Base-by-base conservation (phyloP, 2,797 vertebrate species). In the Naso thynnoides region DNA sequence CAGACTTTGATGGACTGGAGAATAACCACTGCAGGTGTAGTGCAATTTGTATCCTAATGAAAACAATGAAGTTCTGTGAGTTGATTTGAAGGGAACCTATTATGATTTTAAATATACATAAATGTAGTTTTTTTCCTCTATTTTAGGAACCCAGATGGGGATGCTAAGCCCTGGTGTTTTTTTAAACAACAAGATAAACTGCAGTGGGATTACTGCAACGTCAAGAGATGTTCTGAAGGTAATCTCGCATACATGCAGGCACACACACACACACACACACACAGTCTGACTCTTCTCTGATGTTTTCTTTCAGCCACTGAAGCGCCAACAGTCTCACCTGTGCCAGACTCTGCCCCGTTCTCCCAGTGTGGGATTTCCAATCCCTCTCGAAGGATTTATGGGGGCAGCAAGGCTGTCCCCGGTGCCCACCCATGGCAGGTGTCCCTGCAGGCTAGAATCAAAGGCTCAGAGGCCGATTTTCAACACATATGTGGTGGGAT, bases 341-440 rank as follows among this genome's bases (percentile, higher is more conserved):
- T 45, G 42, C 18, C 27, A 4, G 0, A 1, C 26, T n/a, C 53
- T 29, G 0, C 27, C 26, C 58, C 70, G 19, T 96, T 96, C 79
- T 56, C 90, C 73, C 91, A 92, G 3, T 96, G 94, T 1, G 95
- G 95, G 52, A 82, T 81, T 48, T 84, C 91, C 6, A 79, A 82
- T 83, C 52, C 63, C 23, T 33, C 29, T 24, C 83, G 86, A 72
- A 95, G 88, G 65, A 96, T 97, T 74, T 95, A 90, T 3, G 95
- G 96, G 10, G 96, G 96, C 4, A 31, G 31, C 31, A 31, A 31
- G 31, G 4, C 31, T 31, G 4, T 8, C 31, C 89, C 93, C 24
- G 95, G 95, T 39, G 94, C 95, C 66, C 94, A 97, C 80, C 96
- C 96, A 0, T 98, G 96, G 96, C 94, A 97, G 89, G 96, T 79